Percentiles rank a stretch among this genome's conserved stretches.
These are phyloP conservation scores for Molorchus minor DNA, from an alignment of 2,888 invertebrate genomes.

Conservation along the genomic window DNA sequence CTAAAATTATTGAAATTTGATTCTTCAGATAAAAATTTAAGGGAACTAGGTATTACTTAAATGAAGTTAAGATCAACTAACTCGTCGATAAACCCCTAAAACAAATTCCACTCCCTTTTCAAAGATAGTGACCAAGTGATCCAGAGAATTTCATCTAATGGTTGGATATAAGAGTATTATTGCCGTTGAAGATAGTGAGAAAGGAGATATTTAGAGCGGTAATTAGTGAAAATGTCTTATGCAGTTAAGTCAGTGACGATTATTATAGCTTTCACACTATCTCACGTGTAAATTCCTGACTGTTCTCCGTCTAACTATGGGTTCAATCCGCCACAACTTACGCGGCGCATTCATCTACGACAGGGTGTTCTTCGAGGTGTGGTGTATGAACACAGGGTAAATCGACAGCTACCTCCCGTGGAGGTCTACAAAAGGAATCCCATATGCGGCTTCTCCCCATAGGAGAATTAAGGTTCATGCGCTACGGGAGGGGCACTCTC, in stretches of 20 bases:
- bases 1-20: too few species aligned
- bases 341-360: conserved; percentile 63
- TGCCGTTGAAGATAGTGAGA: too few species aligned
- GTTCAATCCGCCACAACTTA: conserved; percentile 43
- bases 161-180: too few species aligned
- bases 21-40: too few species aligned
- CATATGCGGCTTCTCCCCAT: conserved; percentile 84
- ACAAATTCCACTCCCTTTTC: too few species aligned
- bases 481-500: conserved; percentile 78
- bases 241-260: conserved; percentile 45
- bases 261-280: conserved; percentile 40
- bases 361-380: conserved; percentile 77
- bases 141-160: too few species aligned
- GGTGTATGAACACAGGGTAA: conserved; percentile 71
- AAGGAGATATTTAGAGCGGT: too few species aligned
- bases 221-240: conserved; percentile 38
- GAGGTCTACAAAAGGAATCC: conserved; percentile 82
- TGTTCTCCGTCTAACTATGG: conserved; percentile 18
- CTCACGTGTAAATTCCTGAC: not conserved
- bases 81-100: too few species aligned
- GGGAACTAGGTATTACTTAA: too few species aligned
- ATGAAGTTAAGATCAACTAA: too few species aligned
- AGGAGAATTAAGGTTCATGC: conserved; percentile 69
- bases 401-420: conserved; percentile 71
- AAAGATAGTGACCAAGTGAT: too few species aligned